Base-by-base conservation (phyloP, 2,113 vertebrate genomes). In the Saccopteryx bilineata region DNA sequence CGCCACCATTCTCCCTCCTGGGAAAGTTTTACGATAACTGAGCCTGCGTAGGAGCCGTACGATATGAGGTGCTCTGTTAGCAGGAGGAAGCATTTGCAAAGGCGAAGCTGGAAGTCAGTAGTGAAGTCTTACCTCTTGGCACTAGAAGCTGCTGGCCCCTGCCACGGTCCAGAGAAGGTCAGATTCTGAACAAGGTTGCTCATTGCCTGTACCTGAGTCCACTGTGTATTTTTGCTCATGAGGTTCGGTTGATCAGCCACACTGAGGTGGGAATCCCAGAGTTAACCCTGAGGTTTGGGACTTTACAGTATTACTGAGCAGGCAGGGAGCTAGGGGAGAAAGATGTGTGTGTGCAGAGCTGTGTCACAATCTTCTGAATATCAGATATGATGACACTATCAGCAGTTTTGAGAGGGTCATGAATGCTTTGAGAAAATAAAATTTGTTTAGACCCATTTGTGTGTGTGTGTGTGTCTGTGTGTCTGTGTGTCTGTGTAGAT, bases 261-360 rank as follows among this genome's bases (percentile, higher is more conserved):
- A 0, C 5, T 61, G 5, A 3, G 69, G 15, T 26, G 33, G 21
- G 26, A 61, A 14, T 21, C 68, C 13, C 61, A 68, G 54, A 69
- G 23, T 58, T 17, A 68, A 39, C 1, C 24, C 6, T 26, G 60
- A 24, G 9, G 86, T 10, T 31, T 78, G 50, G 12, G 26, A 31
- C 5, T 83, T 78, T 10, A 63, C 18, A 33, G n/a, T 15, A 7
- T 7, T 56, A 7, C n/a, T 4, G 26, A 18, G 3, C 7, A 58
- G 24, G 50, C 26, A 61, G 12, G n/a, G 56, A 72, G 23, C 4
- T 26, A 12, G n/a, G 83, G 9, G 8, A 23, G 14, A 9, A 23
- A 9, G 2, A 10, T 19, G 33, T 33, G 26, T 1, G n/a, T 11
- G 26, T 24, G 0, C 7, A n/a, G 14, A 21, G 9, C 19, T 65